Base-by-base conservation (phyloP, 2,888 invertebrate species). In the Cyrtodaria siliqua region DNA sequence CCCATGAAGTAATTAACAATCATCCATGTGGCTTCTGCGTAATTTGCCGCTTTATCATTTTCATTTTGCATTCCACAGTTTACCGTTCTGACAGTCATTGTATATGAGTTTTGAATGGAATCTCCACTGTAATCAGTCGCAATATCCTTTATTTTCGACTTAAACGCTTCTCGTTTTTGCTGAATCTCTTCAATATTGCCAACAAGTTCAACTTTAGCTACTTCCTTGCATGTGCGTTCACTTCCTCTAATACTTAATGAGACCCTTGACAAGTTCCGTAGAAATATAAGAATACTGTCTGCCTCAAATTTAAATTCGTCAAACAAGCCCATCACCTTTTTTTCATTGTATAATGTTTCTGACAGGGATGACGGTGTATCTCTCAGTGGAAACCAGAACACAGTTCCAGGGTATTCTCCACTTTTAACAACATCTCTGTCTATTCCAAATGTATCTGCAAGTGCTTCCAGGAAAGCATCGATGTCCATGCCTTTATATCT, bases 331-430 rank as follows among this genome's bases (percentile, higher is more conserved):
- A 66, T 40, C 9, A 90, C 79, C 52, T 87, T 86, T n/a, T 79
- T 57, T 14, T 77, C 63, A 16, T 68, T 44, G 71, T 90, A 91
- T 2, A 82, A 27, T 6, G 75, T 87, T 18, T 83, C 79, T 14
- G 89, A 91, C 16, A 91, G 67, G 3, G 77, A 72, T 4, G 90
- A 88, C n/a, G 71, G 24, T 40, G 50, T 53, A 8, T 73, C 57
- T 20, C 91, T 79, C 6, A 91, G 75, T n/a, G 90, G 91, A 68
- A 91, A 91, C 80, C 91, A 82, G 59, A 91, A 91, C 52, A 91
- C 29, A 4, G 91, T 90, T 14, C 90, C 90, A 12, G 79, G 47
- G 57, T 80, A 91, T 59, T 57, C 68, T 8, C 87, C 86, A 2
- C 60, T 59, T 1, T 75, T 56, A 9, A 88, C 71, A 0, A 76